Conservation (phyloP, 2,797 vertebrate species). For the Rhynchotus rufescens region DNA sequence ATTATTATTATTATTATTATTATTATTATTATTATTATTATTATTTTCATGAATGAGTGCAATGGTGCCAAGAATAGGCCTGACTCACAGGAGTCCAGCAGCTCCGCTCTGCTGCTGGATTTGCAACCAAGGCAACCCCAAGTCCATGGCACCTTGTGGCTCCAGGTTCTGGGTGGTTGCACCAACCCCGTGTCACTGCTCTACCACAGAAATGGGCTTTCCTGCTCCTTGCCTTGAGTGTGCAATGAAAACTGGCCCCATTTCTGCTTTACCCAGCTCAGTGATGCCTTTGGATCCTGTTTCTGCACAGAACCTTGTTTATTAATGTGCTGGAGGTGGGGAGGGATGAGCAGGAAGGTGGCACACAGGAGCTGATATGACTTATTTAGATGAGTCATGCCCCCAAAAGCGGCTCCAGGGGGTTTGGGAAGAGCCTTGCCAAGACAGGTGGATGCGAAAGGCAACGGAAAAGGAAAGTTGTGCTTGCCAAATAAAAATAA, state of each 20-base stretch:
- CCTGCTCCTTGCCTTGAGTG: rapidly evolving
- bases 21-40: neutral
- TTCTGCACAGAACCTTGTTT: rapidly evolving
- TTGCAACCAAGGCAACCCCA: neutral
- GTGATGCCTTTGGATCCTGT: neutral
- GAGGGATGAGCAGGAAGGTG: neutral
- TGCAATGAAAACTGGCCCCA: neutral
- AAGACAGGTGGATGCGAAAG: neutral
- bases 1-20: neutral
- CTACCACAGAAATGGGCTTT: neutral
- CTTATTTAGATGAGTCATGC: neutral
- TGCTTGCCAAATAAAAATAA: neutral
- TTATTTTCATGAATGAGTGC: neutral
- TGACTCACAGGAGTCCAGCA: neutral
- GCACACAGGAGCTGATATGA: neutral
- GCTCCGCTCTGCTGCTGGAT: neutral
- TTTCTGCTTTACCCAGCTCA: rapidly evolving
- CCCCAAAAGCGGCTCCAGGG: neutral
- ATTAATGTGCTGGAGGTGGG: neutral
- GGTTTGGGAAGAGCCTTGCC: neutral
- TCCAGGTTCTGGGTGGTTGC: neutral
- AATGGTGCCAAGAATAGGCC: neutral
- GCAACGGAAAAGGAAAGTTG: neutral
- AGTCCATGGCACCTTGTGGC: rapidly evolving
- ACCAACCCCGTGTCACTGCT: neutral